A percentile compares a stretch with the other conserved stretches of the same genome.
phyloP scores from a whole-genome alignment of 2,797 vertebrate species.

The Acanthis flammea region DNA sequence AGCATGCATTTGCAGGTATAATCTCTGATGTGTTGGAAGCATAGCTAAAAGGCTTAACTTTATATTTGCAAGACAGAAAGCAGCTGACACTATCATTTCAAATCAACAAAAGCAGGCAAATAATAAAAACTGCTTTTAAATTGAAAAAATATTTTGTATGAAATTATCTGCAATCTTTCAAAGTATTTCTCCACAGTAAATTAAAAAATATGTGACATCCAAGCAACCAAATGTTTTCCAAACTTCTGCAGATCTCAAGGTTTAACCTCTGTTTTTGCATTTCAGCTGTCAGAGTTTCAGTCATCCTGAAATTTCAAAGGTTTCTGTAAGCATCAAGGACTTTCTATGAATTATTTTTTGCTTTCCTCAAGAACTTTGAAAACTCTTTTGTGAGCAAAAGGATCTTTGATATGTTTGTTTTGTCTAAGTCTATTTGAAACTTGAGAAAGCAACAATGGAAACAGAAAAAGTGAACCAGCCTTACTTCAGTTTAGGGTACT shows the following conservation, averaged over 20 bases:
- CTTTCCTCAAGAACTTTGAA: neutral
- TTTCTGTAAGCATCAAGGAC: neutral
- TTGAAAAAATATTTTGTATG: neutral
- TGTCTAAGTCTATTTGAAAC: neutral
- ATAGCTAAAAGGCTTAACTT: neutral
- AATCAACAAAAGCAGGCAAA: neutral
- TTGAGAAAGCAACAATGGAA: neutral
- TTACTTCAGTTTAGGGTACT: neutral
- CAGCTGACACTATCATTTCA: neutral
- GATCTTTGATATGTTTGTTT: neutral
- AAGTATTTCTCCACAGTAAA: neutral
- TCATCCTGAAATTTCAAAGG: neutral
- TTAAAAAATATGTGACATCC: neutral
- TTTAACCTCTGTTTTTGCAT: neutral
- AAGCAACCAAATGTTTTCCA: neutral
- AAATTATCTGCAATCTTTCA: neutral
- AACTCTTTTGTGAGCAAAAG: neutral
- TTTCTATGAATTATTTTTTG: neutral
- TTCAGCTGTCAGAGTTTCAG: neutral
- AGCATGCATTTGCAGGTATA: neutral
- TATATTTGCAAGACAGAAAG: neutral
- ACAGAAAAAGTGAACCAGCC: neutral
- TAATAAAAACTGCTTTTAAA: neutral
- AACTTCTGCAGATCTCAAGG: neutral
- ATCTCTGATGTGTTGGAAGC: neutral